Conservation (phyloP, 2,797 vertebrate genomes). For the Antrozous pallidus region DNA sequence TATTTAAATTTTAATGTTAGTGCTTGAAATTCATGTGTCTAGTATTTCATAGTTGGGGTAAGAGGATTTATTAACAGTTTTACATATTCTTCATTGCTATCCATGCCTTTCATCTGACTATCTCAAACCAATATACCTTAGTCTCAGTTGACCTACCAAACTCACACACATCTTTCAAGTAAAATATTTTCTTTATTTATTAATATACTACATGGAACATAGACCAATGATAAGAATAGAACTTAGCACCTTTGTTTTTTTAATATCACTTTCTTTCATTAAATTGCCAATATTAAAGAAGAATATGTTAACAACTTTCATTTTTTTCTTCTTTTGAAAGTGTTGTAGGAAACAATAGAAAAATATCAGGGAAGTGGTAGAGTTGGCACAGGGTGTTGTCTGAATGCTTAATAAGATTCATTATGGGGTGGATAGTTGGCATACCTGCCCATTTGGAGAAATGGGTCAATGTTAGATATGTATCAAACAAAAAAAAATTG, state of each 20-base stretch:
- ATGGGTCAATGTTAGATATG: neutral
- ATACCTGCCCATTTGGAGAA: neutral
- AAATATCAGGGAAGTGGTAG: neutral
- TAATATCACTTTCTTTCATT: neutral
- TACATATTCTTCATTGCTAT: neutral
- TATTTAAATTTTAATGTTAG: slow-evolving; percentile 32
- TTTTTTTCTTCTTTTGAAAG: neutral
- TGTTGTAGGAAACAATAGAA: neutral
- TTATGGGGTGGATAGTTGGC: neutral
- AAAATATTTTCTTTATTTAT: neutral
- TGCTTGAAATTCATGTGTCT: neutral
- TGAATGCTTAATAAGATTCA: neutral
- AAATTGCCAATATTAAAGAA: slow-evolving; percentile 3
- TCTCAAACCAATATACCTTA: neutral
- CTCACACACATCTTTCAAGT: neutral
- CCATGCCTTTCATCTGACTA: neutral
- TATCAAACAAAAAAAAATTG: neutral
- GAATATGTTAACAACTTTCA: neutral
- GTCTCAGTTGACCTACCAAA: neutral
- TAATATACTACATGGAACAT: neutral
- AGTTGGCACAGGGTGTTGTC: neutral
- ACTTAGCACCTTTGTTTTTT: neutral
- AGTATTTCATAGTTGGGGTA: neutral
- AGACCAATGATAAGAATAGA: neutral
- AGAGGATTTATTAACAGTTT: neutral